phyloP scores from a whole-genome alignment of 2,797 vertebrate species.

The Acridotheres tristis region DNA sequence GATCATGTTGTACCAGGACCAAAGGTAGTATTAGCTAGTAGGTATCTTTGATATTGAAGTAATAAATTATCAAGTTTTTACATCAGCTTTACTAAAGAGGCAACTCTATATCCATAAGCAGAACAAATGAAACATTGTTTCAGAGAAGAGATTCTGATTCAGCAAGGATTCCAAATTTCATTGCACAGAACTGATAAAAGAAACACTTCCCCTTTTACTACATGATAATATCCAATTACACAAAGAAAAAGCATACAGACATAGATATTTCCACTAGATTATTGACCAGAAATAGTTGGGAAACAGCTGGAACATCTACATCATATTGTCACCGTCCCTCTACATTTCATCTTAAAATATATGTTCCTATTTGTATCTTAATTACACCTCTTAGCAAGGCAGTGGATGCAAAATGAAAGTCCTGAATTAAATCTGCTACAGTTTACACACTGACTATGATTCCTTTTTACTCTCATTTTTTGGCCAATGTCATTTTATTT shows the following conservation, averaged over 20 bases:
- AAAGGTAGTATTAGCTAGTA: constrained; percentile 30
- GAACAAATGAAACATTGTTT: constrained; percentile 38
- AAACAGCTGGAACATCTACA: neutral
- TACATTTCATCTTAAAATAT: neutral
- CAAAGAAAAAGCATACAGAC: neutral
- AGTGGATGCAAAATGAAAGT: neutral
- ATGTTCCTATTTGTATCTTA: neutral
- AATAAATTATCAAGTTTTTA: constrained; percentile 43
- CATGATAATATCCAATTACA: neutral
- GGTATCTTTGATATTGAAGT: neutral
- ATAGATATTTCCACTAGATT: neutral
- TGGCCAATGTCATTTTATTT: constrained; percentile 20
- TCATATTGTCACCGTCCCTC: neutral
- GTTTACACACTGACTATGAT: neutral
- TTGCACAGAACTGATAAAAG: constrained; percentile 20
- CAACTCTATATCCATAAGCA: neutral
- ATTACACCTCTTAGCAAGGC: neutral
- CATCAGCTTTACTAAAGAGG: constrained; percentile 20
- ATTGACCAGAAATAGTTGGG: neutral
- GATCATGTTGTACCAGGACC: neutral
- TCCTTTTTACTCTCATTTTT: constrained; percentile 11
- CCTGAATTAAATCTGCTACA: neutral
- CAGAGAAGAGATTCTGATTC: neutral
- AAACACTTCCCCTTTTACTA: neutral
- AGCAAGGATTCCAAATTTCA: constrained; percentile 16